Conservation (phyloP, 2,888 invertebrate species). For the Sinotaia quadrata region DNA sequence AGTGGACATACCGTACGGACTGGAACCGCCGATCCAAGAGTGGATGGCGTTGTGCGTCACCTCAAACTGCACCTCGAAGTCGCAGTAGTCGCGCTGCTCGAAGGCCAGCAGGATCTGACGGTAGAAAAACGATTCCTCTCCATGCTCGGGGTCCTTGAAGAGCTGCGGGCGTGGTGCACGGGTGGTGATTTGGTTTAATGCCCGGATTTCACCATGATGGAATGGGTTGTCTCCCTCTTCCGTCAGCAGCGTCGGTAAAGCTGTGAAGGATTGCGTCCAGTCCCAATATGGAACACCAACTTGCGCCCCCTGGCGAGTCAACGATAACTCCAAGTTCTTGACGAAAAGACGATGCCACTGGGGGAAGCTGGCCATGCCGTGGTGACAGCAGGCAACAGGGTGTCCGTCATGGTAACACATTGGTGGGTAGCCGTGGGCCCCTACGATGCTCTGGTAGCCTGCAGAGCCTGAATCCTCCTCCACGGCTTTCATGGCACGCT, state of each 20-base stretch:
- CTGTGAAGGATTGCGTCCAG: conserved; percentile 35
- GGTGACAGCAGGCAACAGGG: conserved; percentile 35
- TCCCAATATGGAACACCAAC: conserved; percentile 41
- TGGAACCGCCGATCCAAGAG: conserved; percentile 37
- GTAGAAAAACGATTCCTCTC: conserved; percentile 21
- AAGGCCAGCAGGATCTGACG: conserved; percentile 34
- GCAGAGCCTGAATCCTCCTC: conserved; percentile 28
- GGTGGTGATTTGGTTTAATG: conserved; percentile 29
- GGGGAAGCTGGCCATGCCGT: conserved; percentile 41
- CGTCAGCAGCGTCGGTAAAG: conserved; percentile 34
- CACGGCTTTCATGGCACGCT: conserved; percentile 33
- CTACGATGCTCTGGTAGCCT: conserved; percentile 29
- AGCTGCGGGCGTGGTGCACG: conserved; percentile 37
- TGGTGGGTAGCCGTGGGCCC: conserved; percentile 40
- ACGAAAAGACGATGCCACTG: conserved; percentile 43
- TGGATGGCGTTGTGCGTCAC: conserved; percentile 43
- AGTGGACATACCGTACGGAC: conserved; percentile 40
- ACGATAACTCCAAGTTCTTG: conserved; percentile 37
- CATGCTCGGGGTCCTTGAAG: conserved; percentile 40
- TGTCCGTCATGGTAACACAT: conserved; percentile 30
- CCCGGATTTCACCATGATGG: conserved; percentile 24
- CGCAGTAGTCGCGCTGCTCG: conserved; percentile 44
- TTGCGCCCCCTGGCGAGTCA: conserved; percentile 33
- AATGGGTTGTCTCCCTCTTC: conserved; percentile 40
- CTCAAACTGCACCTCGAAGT: conserved; percentile 45